A percentile compares a stretch with the other conserved stretches of the same genome.
These are phyloP conservation scores for Stegodyphus mimosarum DNA, from an alignment of 1,140 invertebrate genomes.

Conservation along the genomic window DNA sequence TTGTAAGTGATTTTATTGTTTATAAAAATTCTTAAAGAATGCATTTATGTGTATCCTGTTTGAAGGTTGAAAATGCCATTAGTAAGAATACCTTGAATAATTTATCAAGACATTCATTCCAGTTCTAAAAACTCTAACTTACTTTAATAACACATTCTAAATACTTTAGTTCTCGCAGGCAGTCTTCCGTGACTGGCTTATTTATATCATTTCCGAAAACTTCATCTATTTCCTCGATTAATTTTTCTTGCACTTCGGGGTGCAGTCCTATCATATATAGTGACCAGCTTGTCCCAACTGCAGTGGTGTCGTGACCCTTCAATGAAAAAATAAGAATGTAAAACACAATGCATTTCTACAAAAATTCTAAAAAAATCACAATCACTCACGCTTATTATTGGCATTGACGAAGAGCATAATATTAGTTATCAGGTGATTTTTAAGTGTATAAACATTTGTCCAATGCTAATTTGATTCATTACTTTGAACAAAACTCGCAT, in stretches of 20 bases:
- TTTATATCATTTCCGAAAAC: slow-evolving; percentile 65
- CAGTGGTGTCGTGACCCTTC: slow-evolving; percentile 63
- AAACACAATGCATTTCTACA: background rate
- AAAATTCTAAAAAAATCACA: no score
- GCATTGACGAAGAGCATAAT: no score
- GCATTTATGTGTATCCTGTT: background rate
- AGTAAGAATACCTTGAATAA: background rate
- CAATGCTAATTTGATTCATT: no score
- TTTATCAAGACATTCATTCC: background rate
- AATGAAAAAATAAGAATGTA: background rate
- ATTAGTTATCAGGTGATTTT: no score
- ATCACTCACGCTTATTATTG: no score
- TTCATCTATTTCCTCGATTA: slow-evolving; percentile 81
- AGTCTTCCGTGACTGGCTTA: slow-evolving; percentile 71
- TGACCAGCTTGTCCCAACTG: slow-evolving; percentile 70
- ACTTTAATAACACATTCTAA: slow-evolving; percentile 76
- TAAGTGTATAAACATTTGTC: no score
- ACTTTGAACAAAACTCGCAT: no score
- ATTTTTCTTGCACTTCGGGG: slow-evolving; percentile 82
- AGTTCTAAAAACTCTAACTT: slow-evolving; percentile 66
- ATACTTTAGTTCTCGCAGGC: slow-evolving; percentile 77
- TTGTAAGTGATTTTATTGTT: background rate
- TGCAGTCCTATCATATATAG: slow-evolving; percentile 80
- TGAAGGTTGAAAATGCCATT: background rate
- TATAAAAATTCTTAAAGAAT: background rate